phyloP scores from a whole-genome alignment of 2,888 invertebrate species.

The Uropetala carovei region DNA sequence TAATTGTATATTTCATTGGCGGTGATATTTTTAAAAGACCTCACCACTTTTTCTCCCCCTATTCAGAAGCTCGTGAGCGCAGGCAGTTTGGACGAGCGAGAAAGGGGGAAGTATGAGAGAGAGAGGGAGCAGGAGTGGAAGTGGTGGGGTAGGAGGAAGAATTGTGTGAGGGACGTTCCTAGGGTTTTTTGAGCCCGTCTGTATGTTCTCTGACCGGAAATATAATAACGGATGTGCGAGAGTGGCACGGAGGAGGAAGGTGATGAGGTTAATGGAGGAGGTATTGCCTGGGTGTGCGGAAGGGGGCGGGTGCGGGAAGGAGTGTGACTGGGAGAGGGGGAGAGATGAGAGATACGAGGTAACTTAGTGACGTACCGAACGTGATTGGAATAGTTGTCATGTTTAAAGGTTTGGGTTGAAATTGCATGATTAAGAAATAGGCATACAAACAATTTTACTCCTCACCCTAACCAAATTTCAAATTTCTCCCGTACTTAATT shows the following conservation, averaged over 20 bases:
- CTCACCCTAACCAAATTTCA: neutral
- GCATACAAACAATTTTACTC: neutral
- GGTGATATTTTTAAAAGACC: neutral
- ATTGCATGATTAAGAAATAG: neutral
- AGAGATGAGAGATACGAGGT: neutral
- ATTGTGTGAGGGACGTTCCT: neutral
- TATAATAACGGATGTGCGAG: constrained; percentile 27
- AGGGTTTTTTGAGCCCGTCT: neutral
- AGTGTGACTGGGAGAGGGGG: neutral
- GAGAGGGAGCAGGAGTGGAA: neutral
- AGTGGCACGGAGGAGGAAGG: constrained; percentile 29
- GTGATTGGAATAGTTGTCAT: neutral
- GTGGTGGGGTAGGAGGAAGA: neutral
- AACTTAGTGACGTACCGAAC: neutral
- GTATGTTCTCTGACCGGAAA: constrained; percentile 35
- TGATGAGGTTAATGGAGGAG: constrained; percentile 21
- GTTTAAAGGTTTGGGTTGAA: neutral
- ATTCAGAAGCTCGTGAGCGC: neutral
- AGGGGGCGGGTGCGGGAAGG: neutral
- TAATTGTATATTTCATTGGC: neutral
- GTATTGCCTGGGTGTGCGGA: neutral
- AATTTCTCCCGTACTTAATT: no score
- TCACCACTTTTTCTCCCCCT: neutral
- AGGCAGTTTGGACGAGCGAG: neutral
- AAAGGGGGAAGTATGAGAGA: neutral